Evolutionary conservation across 37 sponge, comb jelly and placozoan genomes (phyloP), one percentile per base, ranked within the genome.

Genomic region (Lycopodina hypogea): DNA sequence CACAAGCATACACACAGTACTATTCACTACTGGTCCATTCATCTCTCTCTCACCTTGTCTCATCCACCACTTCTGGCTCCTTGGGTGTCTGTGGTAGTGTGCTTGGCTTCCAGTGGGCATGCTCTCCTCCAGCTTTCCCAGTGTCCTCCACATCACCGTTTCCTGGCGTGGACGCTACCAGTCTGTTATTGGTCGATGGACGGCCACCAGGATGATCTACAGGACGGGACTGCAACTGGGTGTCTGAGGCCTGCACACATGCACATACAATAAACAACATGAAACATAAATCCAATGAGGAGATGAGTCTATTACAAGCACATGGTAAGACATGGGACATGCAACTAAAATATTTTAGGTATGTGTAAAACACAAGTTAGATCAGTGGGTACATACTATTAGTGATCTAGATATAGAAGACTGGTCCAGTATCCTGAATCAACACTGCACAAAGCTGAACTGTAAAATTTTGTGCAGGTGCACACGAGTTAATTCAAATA

Each of bases 1-100:
- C n/a, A n/a, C n/a, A n/a, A n/a, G n/a, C n/a, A n/a, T n/a, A n/a
- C n/a, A n/a, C n/a, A n/a, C n/a, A n/a, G n/a, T n/a, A n/a, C n/a
- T n/a, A n/a, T n/a, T n/a, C n/a, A n/a, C 15, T 67, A 11, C 26
- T 15, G 4, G 19, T 32, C 37, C 26, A 11, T 36, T 18, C 19
- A 37, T 33, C 14, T n/a, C n/a, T n/a, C n/a, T 12, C 74, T 79
- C 35, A 88, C 89, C 79, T 88, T 52, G 89, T 88, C 50, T 83
- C 89, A 35, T 88, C 89, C 32, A 88, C 89, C 35, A 88, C 75
- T 29, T 83, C 89, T 2, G 69, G 52, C 48, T 40, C 56, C 53
- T 19, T 22, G 48, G 81, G 73, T 37, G 41, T 4, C n/a, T 59
- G 62, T 56, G 17, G 7, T 17, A 14, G 58, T 24, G 26, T 37